A percentile compares a stretch with the other conserved stretches of the same genome.
Evolutionary conservation across 1,140 invertebrate species (phyloP).

Genomic region (Lepidurus apus): DNA sequence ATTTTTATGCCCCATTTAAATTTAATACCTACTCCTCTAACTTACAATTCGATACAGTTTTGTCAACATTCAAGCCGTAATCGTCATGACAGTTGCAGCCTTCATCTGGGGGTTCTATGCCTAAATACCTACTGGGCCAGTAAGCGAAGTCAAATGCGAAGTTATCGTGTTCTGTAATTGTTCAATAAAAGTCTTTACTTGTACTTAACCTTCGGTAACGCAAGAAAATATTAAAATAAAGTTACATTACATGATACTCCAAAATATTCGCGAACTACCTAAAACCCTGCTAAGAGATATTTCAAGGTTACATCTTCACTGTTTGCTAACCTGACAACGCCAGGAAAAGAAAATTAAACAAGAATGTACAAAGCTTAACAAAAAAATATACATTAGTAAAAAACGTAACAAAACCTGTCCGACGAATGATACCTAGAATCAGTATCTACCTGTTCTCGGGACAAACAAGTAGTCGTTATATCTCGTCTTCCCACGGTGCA

Average conservation of each 20-base stretch:
- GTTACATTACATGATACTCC: too few relatives aligned
- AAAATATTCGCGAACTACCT: too few relatives aligned
- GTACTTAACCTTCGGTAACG: too few relatives aligned
- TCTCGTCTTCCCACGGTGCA: background rate
- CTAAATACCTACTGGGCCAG: constrained; percentile 27
- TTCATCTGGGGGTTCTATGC: constrained; percentile 42
- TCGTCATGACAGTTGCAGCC: constrained; percentile 40
- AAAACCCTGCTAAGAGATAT: too few relatives aligned
- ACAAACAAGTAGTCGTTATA: background rate
- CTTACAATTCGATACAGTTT: constrained; percentile 37
- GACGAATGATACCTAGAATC: background rate
- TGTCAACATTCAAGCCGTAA: constrained; percentile 40
- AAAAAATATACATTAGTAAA: background rate
- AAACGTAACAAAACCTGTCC: background rate
- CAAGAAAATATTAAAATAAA: too few relatives aligned
- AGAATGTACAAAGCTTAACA: background rate
- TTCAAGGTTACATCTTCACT: too few relatives aligned
- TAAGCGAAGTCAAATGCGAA: background rate
- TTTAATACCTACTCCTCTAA: constrained; percentile 22
- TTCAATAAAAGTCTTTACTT: too few relatives aligned
- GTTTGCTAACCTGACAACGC: too few relatives aligned
- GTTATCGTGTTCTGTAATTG: background rate
- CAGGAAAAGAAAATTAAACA: background rate
- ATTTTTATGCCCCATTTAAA: constrained; percentile 17
- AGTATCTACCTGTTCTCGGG: background rate